These are phyloP conservation scores for Stichodactyla helianthus DNA, from an alignment of 64 coral and sea anemone species.

Conservation along the genomic window DNA sequence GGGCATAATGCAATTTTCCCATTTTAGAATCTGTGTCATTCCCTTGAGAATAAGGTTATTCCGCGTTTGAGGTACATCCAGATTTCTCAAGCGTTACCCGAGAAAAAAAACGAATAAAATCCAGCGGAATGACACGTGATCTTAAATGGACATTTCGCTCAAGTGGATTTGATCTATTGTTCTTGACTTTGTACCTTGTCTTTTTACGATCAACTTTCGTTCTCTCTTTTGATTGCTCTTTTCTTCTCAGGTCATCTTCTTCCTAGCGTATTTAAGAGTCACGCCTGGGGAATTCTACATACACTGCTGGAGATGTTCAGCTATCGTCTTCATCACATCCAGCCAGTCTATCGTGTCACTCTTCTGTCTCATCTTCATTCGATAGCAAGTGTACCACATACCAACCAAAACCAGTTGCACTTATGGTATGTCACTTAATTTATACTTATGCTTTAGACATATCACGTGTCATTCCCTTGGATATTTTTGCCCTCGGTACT, in stretches of 20 bases:
- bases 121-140: too few relatives aligned
- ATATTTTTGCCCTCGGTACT: too few relatives aligned
- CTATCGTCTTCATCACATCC: slow-evolving; percentile 88
- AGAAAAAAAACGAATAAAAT: too few relatives aligned
- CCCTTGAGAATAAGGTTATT: too few relatives aligned
- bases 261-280: slow-evolving; percentile 86
- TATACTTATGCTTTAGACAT: background rate
- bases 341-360: slow-evolving; percentile 83
- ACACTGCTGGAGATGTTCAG: slow-evolving; percentile 96
- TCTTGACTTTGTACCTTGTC: too few relatives aligned
- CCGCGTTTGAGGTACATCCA: background rate
- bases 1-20: too few relatives aligned
- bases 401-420: slow-evolving; percentile 97
- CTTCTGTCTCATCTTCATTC: slow-evolving; percentile 91
- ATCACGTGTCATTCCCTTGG: too few relatives aligned
- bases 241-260: slow-evolving; percentile 55
- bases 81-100: background rate
- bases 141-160: too few relatives aligned
- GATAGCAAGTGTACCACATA: slow-evolving; percentile 82
- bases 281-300: slow-evolving; percentile 96
- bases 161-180: too few relatives aligned
- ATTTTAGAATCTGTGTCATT: too few relatives aligned
- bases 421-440: slow-evolving; percentile 56
- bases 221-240: background rate
- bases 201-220: background rate